A percentile compares a stretch with the other conserved stretches of the same genome.
Evolutionary conservation across 2,888 invertebrate species (phyloP).

Genomic region (Chrysolina americana): DNA sequence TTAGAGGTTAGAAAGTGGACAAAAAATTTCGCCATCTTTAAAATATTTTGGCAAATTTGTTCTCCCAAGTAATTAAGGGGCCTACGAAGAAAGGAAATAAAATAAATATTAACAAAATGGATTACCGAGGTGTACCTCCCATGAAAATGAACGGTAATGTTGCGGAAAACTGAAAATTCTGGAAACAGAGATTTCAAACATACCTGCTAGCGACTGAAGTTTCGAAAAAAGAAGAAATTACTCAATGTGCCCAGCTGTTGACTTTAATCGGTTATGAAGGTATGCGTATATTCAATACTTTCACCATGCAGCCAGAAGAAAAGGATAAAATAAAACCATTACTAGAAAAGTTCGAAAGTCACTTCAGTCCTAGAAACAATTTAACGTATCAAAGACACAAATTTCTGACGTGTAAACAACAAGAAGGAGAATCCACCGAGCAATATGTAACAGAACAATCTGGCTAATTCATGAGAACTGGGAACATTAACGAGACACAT

Average conservation of each 20-base stretch:
- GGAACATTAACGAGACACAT: too few species aligned
- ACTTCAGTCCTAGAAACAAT: conserved; percentile 37
- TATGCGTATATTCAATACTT: conserved; percentile 39
- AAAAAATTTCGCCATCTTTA: too few species aligned
- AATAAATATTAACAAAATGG: too few species aligned
- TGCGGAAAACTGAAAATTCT: conserved; percentile 35
- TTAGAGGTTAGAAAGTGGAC: too few species aligned
- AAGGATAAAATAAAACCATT: conserved; percentile 22
- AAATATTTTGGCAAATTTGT: too few species aligned
- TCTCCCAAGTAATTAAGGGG: too few species aligned
- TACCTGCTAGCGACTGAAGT: conserved; percentile 45
- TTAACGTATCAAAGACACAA: conserved; percentile 42
- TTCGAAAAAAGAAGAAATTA: conserved; percentile 32
- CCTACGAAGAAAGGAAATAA: too few species aligned
- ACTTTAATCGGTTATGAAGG: conserved; percentile 44
- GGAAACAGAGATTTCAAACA: conserved; percentile 40
- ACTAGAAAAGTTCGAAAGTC: conserved; percentile 30
- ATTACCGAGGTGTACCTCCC: neutral
- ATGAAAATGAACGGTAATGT: conserved; percentile 4
- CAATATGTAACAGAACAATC: conserved; percentile 36
- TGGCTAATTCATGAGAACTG: neutral
- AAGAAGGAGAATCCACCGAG: conserved; percentile 34
- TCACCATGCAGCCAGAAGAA: conserved; percentile 30
- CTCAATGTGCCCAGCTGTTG: conserved; percentile 37
- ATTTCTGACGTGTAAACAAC: conserved; percentile 39